Conservation (phyloP, 2,888 invertebrate species). For the Parochlus steinenii region DNA sequence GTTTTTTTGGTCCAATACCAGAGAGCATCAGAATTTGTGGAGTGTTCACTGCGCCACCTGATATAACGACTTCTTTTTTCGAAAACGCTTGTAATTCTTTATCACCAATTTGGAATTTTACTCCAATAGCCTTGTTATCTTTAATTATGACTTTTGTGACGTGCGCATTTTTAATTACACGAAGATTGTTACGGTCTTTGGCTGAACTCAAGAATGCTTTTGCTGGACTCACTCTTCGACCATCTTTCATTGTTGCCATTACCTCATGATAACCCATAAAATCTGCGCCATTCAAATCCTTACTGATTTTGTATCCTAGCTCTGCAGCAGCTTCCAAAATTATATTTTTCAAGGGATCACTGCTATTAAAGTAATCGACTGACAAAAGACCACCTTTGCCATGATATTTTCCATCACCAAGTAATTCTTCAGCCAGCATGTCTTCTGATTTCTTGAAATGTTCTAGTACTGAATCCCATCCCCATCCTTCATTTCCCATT, state of each 20-base stretch:
- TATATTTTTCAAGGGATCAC: slow-evolving; percentile 34
- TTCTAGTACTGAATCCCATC: slow-evolving; percentile 42
- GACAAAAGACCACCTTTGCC: slow-evolving; percentile 41
- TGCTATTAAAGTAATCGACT: slow-evolving; percentile 33
- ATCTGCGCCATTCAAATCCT: slow-evolving; percentile 43
- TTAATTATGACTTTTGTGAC: slow-evolving; percentile 26
- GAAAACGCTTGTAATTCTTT: slow-evolving; percentile 14
- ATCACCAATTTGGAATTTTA: slow-evolving; percentile 14
- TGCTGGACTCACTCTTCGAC: slow-evolving; percentile 26
- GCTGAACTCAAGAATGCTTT: slow-evolving; percentile 28
- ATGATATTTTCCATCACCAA: slow-evolving; percentile 37
- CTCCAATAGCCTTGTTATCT: slow-evolving; percentile 1
- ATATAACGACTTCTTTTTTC: slow-evolving; percentile 22
- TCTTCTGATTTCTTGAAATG: slow-evolving; percentile 58
- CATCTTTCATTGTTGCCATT: too few relatives aligned
- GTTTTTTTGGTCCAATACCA: slow-evolving; percentile 22
- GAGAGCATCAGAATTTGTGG: slow-evolving; percentile 26
- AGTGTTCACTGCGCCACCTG: slow-evolving; percentile 24
- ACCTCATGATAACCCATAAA: slow-evolving; percentile 60
- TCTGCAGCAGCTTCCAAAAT: slow-evolving; percentile 45
- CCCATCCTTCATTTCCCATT: slow-evolving; percentile 43
- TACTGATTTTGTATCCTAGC: slow-evolving; percentile 41
- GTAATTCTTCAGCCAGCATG: slow-evolving; percentile 34
- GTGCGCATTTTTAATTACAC: slow-evolving; percentile 32
- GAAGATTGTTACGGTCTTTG: slow-evolving; percentile 28